phyloP scores from a whole-genome alignment of 2,888 invertebrate species.

The Pyrrhosoma nymphula region DNA sequence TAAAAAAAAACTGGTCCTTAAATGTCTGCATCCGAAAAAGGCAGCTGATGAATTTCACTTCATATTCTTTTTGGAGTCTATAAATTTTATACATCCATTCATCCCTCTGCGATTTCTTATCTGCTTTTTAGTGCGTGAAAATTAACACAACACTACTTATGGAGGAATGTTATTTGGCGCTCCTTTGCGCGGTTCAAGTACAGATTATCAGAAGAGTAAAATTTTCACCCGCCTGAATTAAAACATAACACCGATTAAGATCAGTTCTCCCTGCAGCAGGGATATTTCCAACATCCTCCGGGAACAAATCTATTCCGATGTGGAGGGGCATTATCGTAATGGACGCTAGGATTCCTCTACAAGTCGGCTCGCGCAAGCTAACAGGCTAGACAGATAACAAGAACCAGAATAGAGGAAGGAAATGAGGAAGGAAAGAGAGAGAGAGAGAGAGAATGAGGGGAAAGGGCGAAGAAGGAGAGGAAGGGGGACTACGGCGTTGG shows the following conservation, averaged over 20 bases:
- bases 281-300: not conserved
- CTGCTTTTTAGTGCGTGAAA: no score
- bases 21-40: no score
- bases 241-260: not conserved
- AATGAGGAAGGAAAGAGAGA: not conserved
- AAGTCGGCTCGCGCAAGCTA: conserved; percentile 29
- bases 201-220: not conserved
- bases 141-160: no score
- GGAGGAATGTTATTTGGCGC: no score
- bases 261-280: not conserved
- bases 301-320: not conserved
- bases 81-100: no score
- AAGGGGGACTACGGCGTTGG: not conserved
- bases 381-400: conserved; percentile 37
- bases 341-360: conserved; percentile 13
- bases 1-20: no score
- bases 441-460: no score
- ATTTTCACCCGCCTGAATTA: not conserved
- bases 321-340: not conserved
- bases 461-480: not conserved
- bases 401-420: conserved; percentile 41
- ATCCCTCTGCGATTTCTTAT: no score
- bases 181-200: no score
- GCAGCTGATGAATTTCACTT: no score
- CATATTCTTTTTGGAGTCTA: no score